These are phyloP conservation scores for Oligia latruncula DNA, from an alignment of 2,888 invertebrate genomes.

Conservation along the genomic window DNA sequence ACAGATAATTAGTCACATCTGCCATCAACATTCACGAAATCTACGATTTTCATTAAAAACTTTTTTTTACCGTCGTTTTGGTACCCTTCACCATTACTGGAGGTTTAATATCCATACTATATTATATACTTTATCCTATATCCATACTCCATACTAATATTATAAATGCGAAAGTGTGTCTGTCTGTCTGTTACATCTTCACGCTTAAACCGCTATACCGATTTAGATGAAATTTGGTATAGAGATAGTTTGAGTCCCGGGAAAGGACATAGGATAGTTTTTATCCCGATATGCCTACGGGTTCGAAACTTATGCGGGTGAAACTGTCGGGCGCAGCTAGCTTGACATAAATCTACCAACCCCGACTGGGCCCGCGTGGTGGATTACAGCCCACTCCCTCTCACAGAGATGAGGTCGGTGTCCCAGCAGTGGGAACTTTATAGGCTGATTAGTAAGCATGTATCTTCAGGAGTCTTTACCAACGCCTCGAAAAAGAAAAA, in stretches of 20 bases:
- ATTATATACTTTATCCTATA: too few species aligned
- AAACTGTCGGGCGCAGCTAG: too few species aligned
- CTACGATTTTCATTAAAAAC: conserved; percentile 44
- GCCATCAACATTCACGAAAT: conserved; percentile 30
- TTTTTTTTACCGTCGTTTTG: conserved; percentile 6
- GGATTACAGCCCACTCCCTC: not conserved
- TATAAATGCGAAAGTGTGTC: too few species aligned
- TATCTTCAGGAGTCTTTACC: not conserved
- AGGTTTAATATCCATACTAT: not conserved
- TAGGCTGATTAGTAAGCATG: not conserved
- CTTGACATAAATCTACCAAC: not conserved
- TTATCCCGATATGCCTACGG: too few species aligned
- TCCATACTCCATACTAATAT: too few species aligned
- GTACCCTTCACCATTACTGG: not conserved
- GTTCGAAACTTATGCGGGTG: too few species aligned
- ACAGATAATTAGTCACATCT: conserved; percentile 54
- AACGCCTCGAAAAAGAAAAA: not conserved
- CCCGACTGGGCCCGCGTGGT: not conserved
- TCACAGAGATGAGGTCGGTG: not conserved
- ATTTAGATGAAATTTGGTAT: too few species aligned
- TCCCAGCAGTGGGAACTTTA: not conserved
- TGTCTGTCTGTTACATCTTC: too few species aligned
- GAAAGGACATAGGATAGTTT: too few species aligned
- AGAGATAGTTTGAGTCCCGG: too few species aligned
- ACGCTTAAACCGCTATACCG: too few species aligned